Conservation (phyloP, 2,888 invertebrate genomes). For the Coecobrya sp. region DNA sequence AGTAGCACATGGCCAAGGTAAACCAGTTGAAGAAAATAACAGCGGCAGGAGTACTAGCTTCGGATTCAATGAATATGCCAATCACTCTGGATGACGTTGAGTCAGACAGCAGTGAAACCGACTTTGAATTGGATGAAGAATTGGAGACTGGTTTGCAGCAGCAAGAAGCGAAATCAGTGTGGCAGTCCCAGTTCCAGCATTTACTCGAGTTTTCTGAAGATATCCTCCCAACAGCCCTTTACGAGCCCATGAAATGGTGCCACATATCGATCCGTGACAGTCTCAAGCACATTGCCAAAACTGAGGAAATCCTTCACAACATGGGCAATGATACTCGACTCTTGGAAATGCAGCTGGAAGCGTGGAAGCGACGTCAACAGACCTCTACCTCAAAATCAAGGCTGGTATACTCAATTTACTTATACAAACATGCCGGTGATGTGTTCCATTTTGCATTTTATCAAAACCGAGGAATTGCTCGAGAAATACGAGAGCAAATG, state of each 20-base stretch:
- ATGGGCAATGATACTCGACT: conserved; percentile 68
- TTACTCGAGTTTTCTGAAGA: conserved; percentile 79
- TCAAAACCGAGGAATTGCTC: conserved; percentile 69
- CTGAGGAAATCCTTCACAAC: conserved; percentile 71
- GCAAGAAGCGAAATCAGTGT: conserved; percentile 45
- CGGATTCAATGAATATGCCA: conserved; percentile 59
- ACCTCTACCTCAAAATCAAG: conserved; percentile 74
- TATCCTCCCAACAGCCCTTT: conserved; percentile 73
- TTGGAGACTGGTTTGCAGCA: conserved; percentile 10
- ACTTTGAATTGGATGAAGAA: conserved; percentile 65
- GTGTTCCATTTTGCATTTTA: conserved; percentile 74
- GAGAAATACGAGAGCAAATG: conserved; percentile 59
- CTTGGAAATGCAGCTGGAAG: conserved; percentile 63
- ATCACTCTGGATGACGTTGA: conserved; percentile 50
- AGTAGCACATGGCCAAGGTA: neutral
- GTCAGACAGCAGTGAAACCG: conserved; percentile 58
- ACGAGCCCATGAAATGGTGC: conserved; percentile 78
- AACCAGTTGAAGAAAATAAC: conserved; percentile 30
- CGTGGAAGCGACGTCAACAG: conserved; percentile 64
- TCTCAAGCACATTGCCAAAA: conserved; percentile 74
- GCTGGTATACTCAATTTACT: conserved; percentile 50
- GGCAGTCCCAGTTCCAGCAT: conserved; percentile 69
- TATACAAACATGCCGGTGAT: conserved; percentile 74
- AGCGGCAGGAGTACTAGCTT: neutral
- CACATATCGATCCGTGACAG: conserved; percentile 67